Evolutionary conservation across 2,888 invertebrate genomes (phyloP), one percentile per base, ranked within the genome.

Genomic region (Phaedon cochleariae): DNA sequence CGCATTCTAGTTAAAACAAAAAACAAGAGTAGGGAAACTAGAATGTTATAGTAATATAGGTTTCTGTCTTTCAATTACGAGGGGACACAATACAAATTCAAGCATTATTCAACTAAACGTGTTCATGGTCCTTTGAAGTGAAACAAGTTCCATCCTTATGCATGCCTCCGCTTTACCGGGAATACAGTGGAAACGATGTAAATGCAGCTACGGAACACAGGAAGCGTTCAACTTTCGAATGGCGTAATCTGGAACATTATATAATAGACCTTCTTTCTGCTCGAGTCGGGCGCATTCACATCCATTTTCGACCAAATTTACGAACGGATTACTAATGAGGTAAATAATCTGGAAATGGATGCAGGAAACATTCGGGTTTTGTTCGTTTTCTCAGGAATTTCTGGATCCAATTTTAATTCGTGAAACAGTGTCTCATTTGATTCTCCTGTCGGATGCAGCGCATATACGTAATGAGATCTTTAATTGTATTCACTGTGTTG

Each of bases 241-340:
- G 7, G 29, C 29, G 29, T 34, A 34, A 34, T 34, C 34, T 34
- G 10, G 34, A 10, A 6, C 34, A 34, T n/a, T n/a, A 10, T 34
- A 34, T 34, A 34, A 34, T 34, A 34, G 34, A 34, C 34, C 34
- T 34, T 34, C 34, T 34, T 34, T 34, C 34, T 34, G 34, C 34
- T 34, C 34, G 48, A 48, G 49, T 41, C 15, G 46, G 54, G 18
- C 41, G 46, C 54, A 46, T 18, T 15, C 31, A 49, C 22, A 60
- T 51, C 41, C 60, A 51, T 64, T 66, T 66, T 59, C 59, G 59
- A 45, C 49, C 22, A 48, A 62, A 62, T 66, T 66, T 59, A 66
- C 58, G 65, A 51, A 31, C 31, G 41, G 66, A 59, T 66, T 66
- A 62, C 66, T 66, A 66, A 66, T 59, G 62, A 66, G 66, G 66